Evolutionary conservation across 2,888 invertebrate species (phyloP).

Genomic region (Drosophila diplacantha): DNA sequence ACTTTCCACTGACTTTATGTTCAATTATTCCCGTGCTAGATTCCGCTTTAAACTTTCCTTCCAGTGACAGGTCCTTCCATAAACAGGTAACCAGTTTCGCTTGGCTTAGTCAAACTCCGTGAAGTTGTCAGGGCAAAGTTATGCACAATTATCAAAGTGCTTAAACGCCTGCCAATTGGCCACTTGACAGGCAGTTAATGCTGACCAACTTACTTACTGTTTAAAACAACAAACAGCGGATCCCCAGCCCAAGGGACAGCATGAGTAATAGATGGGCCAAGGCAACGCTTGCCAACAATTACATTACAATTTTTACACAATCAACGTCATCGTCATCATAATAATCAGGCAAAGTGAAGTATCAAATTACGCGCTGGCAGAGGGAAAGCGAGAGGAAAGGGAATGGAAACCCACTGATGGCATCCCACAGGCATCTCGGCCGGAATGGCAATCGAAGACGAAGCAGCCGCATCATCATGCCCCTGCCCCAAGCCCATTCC

Average conservation of each 20-base stretch:
- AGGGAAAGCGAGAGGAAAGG: constrained; percentile 4
- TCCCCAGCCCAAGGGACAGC: background rate
- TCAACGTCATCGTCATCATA: constrained; percentile 70
- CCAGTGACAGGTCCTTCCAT: background rate
- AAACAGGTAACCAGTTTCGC: constrained; percentile 1
- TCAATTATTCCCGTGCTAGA: background rate
- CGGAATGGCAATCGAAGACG: constrained; percentile 60
- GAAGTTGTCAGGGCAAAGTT: constrained; percentile 7
- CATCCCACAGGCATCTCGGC: constrained; percentile 39
- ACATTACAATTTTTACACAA: constrained; percentile 73
- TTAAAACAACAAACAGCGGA: constrained; percentile 42
- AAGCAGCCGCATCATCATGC: constrained; percentile 40
- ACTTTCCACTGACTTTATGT: background rate
- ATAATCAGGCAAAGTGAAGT: constrained; percentile 73
- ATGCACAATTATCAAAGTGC: constrained; percentile 53
- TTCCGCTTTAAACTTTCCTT: background rate
- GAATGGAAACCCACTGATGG: constrained; percentile 15
- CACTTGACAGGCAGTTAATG: constrained; percentile 58
- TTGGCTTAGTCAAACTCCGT: background rate
- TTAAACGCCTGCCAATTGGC: constrained; percentile 48
- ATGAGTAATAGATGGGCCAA: constrained; percentile 5
- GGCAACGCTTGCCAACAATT: constrained; percentile 55
- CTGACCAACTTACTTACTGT: constrained; percentile 37
- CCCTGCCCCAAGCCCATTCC: background rate
- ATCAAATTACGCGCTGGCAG: constrained; percentile 64